Evolutionary conservation across 2,888 invertebrate genomes (phyloP).

Genomic region (Therioaphis trifolii): DNA sequence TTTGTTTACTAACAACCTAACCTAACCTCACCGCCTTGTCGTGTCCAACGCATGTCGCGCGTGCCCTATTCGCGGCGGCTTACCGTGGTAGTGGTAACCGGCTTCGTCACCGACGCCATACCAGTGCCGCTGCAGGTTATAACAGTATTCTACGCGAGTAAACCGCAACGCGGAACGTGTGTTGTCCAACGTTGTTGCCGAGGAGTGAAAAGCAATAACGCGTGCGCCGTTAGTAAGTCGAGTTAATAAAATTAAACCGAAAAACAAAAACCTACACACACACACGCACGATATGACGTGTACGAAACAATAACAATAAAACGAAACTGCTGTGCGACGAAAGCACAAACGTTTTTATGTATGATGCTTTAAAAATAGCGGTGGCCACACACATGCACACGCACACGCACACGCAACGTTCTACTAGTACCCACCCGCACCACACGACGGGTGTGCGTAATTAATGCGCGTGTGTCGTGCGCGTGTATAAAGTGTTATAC

Average conservation of each 20-base stretch:
- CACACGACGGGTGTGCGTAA: not conserved
- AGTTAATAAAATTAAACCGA: constrained; percentile 23
- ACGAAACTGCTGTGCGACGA: not conserved
- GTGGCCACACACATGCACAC: not conserved
- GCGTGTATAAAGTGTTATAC: not conserved
- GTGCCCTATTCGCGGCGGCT: not conserved
- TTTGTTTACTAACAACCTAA: too few relatives aligned
- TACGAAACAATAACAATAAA: constrained; percentile 7
- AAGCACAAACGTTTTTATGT: constrained; percentile 34
- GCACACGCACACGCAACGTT: not conserved
- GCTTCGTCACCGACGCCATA: too few relatives aligned
- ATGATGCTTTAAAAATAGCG: constrained; percentile 37
- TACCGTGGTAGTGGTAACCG: not conserved
- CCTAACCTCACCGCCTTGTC: not conserved
- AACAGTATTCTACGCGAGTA: too few relatives aligned
- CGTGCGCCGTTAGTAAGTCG: not conserved
- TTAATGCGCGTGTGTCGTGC: not conserved
- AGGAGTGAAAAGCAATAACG: constrained; percentile 11
- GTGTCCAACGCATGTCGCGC: too few relatives aligned
- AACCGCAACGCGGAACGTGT: too few relatives aligned
- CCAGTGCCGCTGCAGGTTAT: too few relatives aligned
- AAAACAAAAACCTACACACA: not conserved
- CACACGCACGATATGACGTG: too few relatives aligned
- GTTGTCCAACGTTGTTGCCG: too few relatives aligned
- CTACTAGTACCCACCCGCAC: not conserved